Evolutionary conservation across 1,140 invertebrate species (phyloP).

Genomic region (Anoplolepis gracilipes): DNA sequence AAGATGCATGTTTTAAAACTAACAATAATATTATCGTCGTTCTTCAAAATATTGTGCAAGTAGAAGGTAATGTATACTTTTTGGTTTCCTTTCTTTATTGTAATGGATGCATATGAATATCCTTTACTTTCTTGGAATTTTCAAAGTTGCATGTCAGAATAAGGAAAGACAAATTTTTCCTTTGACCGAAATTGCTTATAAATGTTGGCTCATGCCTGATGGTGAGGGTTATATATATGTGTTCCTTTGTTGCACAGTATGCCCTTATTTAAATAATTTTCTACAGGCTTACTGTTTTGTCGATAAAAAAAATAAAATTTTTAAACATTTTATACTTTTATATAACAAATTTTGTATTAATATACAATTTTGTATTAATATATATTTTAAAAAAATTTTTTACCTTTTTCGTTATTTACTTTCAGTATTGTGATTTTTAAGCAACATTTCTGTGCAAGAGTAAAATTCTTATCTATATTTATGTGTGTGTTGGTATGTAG

Average conservation of each 20-base stretch:
- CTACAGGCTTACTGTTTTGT: background rate
- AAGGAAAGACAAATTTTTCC: background rate
- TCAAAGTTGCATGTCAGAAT: background rate
- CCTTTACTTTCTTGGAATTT: conserved; percentile 1
- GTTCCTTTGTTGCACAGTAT: background rate
- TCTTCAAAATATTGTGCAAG: background rate
- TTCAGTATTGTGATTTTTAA: background rate
- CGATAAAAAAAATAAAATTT: background rate
- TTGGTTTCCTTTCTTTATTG: background rate
- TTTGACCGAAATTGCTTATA: background rate
- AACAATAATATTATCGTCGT: background rate
- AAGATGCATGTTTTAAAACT: conserved; percentile 1
- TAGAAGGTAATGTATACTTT: background rate
- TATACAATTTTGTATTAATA: background rate
- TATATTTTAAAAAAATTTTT: too few species aligned
- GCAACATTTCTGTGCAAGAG: background rate
- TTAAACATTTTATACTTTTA: background rate
- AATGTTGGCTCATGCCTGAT: conserved; percentile 18
- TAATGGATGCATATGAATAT: background rate
- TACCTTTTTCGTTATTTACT: background rate
- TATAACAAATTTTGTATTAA: background rate
- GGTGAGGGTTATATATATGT: background rate
- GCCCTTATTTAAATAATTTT: background rate
- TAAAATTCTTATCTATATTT: background rate
- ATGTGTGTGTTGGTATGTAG: background rate